A percentile compares a stretch with the other conserved stretches of the same genome.
These are phyloP conservation scores for Scaptomyza graminum DNA, from an alignment of 1,140 invertebrate genomes.

Conservation along the genomic window DNA sequence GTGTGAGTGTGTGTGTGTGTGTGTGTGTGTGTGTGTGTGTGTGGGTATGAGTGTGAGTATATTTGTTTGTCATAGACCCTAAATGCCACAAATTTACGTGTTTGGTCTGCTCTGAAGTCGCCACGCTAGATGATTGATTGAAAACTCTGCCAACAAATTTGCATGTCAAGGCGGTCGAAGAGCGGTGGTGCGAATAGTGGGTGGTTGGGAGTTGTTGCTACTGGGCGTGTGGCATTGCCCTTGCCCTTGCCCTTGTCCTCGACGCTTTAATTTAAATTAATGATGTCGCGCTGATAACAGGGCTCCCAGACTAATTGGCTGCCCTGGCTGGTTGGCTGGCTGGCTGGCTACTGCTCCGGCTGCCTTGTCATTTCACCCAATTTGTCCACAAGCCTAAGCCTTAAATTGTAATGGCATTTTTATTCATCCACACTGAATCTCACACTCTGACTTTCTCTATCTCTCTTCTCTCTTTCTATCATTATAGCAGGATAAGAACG, in stretches of 20 bases:
- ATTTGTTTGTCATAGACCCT: constrained; percentile 66
- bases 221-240: neutral
- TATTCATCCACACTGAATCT: constrained; percentile 5
- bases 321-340: neutral
- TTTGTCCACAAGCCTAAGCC: constrained; percentile 55
- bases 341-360: too few species aligned
- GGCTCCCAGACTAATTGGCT: constrained; percentile 66
- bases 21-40: constrained; percentile 7
- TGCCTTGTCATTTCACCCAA: constrained; percentile 58
- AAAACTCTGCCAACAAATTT: constrained; percentile 76
- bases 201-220: neutral
- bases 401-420: constrained; percentile 62
- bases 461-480: neutral
- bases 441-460: constrained; percentile 5
- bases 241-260: constrained; percentile 19
- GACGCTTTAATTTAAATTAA: constrained; percentile 75
- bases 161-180: constrained; percentile 43
- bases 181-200: neutral
- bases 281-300: constrained; percentile 75
- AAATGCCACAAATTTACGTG: constrained; percentile 79
- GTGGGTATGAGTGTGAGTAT: constrained; percentile 13
- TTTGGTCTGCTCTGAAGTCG: constrained; percentile 47
- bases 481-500: constrained; percentile 76
- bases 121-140: constrained; percentile 67
- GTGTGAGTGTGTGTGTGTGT: constrained; percentile 12